Conservation (phyloP, 2,888 invertebrate genomes). For the Netelia inedita region DNA sequence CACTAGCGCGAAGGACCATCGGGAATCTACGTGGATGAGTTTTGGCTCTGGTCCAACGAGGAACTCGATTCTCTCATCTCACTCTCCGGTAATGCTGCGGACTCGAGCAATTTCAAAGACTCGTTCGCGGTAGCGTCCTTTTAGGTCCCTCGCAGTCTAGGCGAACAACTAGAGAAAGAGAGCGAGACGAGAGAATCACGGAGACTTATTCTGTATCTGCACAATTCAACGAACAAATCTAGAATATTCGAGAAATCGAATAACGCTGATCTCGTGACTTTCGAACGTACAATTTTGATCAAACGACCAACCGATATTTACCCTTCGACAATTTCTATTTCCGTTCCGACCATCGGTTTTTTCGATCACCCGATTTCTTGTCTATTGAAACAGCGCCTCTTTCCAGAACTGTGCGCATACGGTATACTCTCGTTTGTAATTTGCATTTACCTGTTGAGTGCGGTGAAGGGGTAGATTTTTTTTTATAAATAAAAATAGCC, state of each 20-base stretch:
- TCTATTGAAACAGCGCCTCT: neutral
- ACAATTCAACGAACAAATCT: constrained; percentile 44
- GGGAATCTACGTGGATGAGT: constrained; percentile 62
- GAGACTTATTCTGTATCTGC: constrained; percentile 12
- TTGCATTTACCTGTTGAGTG: constrained; percentile 1
- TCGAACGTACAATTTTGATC: constrained; percentile 21
- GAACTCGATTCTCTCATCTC: constrained; percentile 64
- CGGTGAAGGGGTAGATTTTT: neutral
- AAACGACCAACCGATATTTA: constrained; percentile 51
- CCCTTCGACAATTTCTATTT: constrained; percentile 25
- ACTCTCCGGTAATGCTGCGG: constrained; percentile 55
- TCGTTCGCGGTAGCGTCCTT: constrained; percentile 47
- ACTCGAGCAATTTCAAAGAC: constrained; percentile 68
- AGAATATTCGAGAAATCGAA: constrained; percentile 56
- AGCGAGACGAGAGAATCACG: constrained; percentile 23
- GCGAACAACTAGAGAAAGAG: neutral
- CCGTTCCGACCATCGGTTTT: constrained; percentile 6
- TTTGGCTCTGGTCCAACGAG: constrained; percentile 69
- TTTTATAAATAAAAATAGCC: neutral
- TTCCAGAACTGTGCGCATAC: neutral
- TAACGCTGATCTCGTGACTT: constrained; percentile 62
- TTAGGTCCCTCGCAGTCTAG: constrained; percentile 11
- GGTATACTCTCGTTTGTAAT: neutral
- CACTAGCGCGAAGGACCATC: constrained; percentile 53
- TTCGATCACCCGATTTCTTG: neutral